phyloP scores from a whole-genome alignment of 2,113 vertebrate genomes.

The Pantherophis guttatus region DNA sequence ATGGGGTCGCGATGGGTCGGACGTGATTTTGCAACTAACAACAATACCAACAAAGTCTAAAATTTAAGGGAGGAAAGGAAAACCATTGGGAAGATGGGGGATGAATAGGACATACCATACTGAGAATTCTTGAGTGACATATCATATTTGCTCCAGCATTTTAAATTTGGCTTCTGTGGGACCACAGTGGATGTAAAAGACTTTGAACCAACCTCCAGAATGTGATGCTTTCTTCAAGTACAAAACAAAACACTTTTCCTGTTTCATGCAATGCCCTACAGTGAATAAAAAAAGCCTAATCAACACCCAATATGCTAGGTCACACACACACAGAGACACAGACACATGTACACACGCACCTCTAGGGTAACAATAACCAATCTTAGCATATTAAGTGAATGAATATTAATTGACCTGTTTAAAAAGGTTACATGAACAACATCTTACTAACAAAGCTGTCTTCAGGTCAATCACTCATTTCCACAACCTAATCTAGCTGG shows the following conservation, averaged over 20 bases:
- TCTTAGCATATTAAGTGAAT: background rate
- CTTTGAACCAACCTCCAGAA: too few species aligned
- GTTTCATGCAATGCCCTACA: background rate
- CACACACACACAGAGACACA: too few species aligned
- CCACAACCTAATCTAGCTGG: background rate
- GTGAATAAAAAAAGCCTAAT: background rate
- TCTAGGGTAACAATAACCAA: background rate
- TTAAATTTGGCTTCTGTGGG: background rate
- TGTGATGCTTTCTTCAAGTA: background rate
- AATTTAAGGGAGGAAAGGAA: background rate
- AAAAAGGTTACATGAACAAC: too few species aligned
- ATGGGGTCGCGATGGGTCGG: too few species aligned
- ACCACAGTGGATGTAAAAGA: background rate
- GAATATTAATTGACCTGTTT: too few species aligned
- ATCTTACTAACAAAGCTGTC: too few species aligned
- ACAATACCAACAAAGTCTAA: background rate
- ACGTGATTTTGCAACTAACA: too few species aligned
- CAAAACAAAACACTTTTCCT: background rate
- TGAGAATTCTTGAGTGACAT: background rate
- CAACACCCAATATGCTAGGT: background rate
- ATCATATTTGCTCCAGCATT: background rate
- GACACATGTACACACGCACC: too few species aligned
- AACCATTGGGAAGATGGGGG: background rate
- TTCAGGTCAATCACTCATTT: background rate
- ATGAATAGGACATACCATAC: background rate